These are phyloP conservation scores for Megathymus violae DNA, from an alignment of 1,140 invertebrate species.

Conservation along the genomic window DNA sequence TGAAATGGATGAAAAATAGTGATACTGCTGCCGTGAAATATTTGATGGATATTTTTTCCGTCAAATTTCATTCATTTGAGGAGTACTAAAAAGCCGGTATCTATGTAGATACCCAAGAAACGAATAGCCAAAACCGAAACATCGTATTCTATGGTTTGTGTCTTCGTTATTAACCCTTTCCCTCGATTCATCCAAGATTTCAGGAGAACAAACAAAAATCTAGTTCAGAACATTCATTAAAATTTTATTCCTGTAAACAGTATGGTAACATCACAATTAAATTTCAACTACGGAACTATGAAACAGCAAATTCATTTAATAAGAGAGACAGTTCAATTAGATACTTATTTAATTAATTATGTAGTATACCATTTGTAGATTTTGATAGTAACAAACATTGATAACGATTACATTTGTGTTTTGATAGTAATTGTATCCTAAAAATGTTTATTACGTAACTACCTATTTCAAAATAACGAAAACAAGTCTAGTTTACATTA, in stretches of 20 bases:
- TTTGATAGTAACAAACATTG: slow-evolving; percentile 7
- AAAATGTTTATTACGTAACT: not conserved
- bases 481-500: no score
- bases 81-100: no score
- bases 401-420: not conserved
- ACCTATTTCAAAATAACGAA: no score
- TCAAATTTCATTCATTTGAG: no score
- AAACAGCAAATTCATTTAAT: slow-evolving; percentile 17
- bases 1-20: no score
- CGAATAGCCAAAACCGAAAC: no score
- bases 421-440: not conserved
- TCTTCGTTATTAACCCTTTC: no score
- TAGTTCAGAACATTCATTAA: slow-evolving; percentile 25
- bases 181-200: no score
- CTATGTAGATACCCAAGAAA: no score
- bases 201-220: slow-evolving; percentile 12
- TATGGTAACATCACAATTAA: slow-evolving; percentile 26
- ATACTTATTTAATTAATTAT: not conserved
- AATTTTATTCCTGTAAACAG: slow-evolving; percentile 28
- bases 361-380: not conserved
- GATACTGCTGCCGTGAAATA: no score
- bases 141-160: no score
- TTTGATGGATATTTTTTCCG: no score
- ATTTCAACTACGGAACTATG: slow-evolving; percentile 25
- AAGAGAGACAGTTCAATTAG: slow-evolving; percentile 1